Evolutionary conservation across 2,113 vertebrate genomes (phyloP).

Genomic region (Rana temporaria): DNA sequence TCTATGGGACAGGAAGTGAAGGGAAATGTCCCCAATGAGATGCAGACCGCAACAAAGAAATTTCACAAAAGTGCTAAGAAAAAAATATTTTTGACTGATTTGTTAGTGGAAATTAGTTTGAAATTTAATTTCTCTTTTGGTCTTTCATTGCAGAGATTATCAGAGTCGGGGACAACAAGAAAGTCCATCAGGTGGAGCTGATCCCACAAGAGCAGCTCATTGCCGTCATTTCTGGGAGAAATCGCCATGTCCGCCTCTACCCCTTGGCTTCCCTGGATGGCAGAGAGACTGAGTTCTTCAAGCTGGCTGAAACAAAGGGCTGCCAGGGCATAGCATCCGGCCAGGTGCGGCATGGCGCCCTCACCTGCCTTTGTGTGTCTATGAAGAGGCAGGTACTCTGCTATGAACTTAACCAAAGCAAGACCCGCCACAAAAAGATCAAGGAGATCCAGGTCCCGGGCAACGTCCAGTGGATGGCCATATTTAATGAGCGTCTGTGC

Average conservation of each 20-base stretch:
- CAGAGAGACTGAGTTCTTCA: conserved; percentile 89
- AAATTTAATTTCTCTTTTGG: too few species aligned
- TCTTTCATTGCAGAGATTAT: conserved; percentile 84
- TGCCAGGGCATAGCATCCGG: conserved; percentile 90
- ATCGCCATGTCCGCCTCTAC: conserved; percentile 95
- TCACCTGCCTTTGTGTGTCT: conserved; percentile 92
- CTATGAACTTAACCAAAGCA: conserved; percentile 95
- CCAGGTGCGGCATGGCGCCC: conserved; percentile 79
- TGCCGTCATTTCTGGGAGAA: conserved; percentile 94
- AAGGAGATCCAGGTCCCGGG: conserved; percentile 91
- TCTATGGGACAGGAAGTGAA: too few species aligned
- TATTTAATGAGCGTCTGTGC: conserved; percentile 91
- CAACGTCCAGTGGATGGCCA: conserved; percentile 92
- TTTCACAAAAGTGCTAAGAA: too few species aligned
- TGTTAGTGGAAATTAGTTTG: too few species aligned
- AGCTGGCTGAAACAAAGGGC: conserved; percentile 93
- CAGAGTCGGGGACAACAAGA: conserved; percentile 96
- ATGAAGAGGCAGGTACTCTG: conserved; percentile 95
- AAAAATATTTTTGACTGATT: too few species aligned
- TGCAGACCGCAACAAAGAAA: too few species aligned
- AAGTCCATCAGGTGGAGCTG: conserved; percentile 94
- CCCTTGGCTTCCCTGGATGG: conserved; percentile 89
- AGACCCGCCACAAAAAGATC: conserved; percentile 88
- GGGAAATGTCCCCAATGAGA: too few species aligned
- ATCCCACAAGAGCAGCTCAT: conserved; percentile 91